A percentile compares a stretch with the other conserved stretches of the same genome.
Evolutionary conservation across 2,888 invertebrate species (phyloP).

Genomic region (Panopea generosa): DNA sequence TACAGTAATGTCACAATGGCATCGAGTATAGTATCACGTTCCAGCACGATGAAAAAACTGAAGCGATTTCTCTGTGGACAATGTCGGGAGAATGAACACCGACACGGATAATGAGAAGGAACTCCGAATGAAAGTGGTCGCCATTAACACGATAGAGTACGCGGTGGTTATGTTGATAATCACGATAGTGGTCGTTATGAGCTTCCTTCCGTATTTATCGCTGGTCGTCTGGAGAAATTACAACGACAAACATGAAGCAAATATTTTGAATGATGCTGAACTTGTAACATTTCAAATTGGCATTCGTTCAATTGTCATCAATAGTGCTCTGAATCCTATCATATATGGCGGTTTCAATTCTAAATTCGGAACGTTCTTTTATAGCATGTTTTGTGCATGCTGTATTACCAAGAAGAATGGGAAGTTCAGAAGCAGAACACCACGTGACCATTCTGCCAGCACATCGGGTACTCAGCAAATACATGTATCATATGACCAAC

Average conservation of each 20-base stretch:
- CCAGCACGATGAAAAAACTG: constrained; percentile 37
- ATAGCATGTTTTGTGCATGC: constrained; percentile 26
- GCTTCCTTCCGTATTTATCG: constrained; percentile 64
- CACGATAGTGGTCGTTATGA: constrained; percentile 58
- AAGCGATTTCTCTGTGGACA: constrained; percentile 12
- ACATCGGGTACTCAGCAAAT: too few relatives aligned
- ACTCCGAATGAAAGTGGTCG: constrained; percentile 56
- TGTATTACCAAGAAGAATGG: too few relatives aligned
- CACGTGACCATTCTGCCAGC: too few relatives aligned
- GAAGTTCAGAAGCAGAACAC: too few relatives aligned
- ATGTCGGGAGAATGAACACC: constrained; percentile 30
- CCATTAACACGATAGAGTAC: constrained; percentile 58
- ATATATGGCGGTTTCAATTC: constrained; percentile 67
- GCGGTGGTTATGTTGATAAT: too few relatives aligned
- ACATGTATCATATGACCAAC: too few relatives aligned
- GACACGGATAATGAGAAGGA: constrained; percentile 51
- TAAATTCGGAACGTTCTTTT: constrained; percentile 61
- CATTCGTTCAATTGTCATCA: constrained; percentile 65
- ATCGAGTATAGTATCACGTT: constrained; percentile 35
- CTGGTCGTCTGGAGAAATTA: constrained; percentile 61
- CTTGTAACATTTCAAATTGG: too few relatives aligned
- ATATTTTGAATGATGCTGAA: constrained; percentile 50
- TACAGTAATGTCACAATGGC: constrained; percentile 26
- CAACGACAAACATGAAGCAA: constrained; percentile 45
- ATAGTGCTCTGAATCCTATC: constrained; percentile 64